Evolutionary conservation across 2,888 invertebrate species (phyloP).

Genomic region (Dynastes grantii): DNA sequence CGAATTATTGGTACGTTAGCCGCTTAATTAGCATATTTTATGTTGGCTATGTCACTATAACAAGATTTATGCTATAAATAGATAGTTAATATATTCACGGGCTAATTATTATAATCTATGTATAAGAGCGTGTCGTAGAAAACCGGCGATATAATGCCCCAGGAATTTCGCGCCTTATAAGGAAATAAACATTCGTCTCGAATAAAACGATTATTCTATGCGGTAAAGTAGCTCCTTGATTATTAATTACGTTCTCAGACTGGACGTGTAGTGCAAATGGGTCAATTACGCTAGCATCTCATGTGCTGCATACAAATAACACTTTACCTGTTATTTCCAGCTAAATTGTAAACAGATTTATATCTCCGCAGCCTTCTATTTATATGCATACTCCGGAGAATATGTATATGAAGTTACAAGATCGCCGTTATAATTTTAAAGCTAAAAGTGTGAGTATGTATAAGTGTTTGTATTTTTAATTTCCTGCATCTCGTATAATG

Average conservation of each 20-base stretch:
- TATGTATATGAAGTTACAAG: constrained; percentile 43
- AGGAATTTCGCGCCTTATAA: constrained; percentile 41
- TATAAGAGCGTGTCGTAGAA: constrained; percentile 27
- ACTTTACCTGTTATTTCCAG: constrained; percentile 47
- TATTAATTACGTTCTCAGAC: constrained; percentile 51
- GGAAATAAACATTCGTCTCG: constrained; percentile 50
- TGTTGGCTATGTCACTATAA: constrained; percentile 23
- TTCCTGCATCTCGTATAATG: constrained; percentile 34
- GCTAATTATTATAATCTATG: constrained; percentile 32
- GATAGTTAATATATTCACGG: constrained; percentile 26
- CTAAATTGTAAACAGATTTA: constrained; percentile 48
- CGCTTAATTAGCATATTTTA: constrained; percentile 31
- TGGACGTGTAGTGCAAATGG: constrained; percentile 52
- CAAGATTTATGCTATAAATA: constrained; percentile 32
- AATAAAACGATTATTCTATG: constrained; percentile 50
- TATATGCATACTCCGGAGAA: constrained; percentile 17
- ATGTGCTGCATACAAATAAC: constrained; percentile 50
- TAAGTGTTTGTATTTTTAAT: constrained; percentile 22
- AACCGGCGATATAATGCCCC: constrained; percentile 19
- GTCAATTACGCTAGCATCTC: constrained; percentile 51
- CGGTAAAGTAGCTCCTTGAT: constrained; percentile 46
- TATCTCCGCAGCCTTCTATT: constrained; percentile 41
- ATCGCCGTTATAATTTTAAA: constrained; percentile 50
- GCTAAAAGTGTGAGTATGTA: constrained; percentile 21
- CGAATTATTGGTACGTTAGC: constrained; percentile 10